phyloP scores from a whole-genome alignment of 2,888 invertebrate genomes.

The Eupsilia transversa region DNA sequence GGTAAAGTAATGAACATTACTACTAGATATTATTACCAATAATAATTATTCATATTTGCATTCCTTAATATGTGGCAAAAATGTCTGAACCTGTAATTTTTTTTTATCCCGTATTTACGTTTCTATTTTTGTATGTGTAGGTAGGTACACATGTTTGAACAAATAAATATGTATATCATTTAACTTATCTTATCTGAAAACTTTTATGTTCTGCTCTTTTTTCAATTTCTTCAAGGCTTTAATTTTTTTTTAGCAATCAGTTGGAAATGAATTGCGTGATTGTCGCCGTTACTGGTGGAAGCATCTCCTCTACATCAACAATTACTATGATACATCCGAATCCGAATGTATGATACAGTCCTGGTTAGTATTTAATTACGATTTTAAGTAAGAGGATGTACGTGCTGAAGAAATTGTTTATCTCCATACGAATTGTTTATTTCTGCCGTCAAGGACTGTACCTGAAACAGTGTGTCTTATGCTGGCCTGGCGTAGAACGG shows the following conservation, averaged over 20 bases:
- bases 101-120: too few species aligned
- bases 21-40: too few species aligned
- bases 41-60: too few species aligned
- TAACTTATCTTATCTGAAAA: too few species aligned
- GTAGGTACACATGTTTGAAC: too few species aligned
- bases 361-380: slow-evolving; percentile 66
- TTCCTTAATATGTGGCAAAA: too few species aligned
- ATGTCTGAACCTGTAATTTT: too few species aligned
- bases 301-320: slow-evolving; percentile 75
- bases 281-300: slow-evolving; percentile 75
- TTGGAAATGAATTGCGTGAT: slow-evolving; percentile 53
- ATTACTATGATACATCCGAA: slow-evolving; percentile 64
- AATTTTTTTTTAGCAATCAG: slow-evolving; percentile 31
- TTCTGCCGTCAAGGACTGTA: background rate
- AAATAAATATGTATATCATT: too few species aligned
- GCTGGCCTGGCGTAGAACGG: too few species aligned
- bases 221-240: background rate
- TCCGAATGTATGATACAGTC: slow-evolving; percentile 67
- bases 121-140: too few species aligned
- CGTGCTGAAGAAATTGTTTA: background rate
- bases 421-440: background rate
- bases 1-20: too few species aligned
- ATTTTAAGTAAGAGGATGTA: background rate
- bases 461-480: too few species aligned
- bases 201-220: background rate